Evolutionary conservation across 2,113 vertebrate genomes (phyloP).

Genomic region (Fulmarus glacialis): DNA sequence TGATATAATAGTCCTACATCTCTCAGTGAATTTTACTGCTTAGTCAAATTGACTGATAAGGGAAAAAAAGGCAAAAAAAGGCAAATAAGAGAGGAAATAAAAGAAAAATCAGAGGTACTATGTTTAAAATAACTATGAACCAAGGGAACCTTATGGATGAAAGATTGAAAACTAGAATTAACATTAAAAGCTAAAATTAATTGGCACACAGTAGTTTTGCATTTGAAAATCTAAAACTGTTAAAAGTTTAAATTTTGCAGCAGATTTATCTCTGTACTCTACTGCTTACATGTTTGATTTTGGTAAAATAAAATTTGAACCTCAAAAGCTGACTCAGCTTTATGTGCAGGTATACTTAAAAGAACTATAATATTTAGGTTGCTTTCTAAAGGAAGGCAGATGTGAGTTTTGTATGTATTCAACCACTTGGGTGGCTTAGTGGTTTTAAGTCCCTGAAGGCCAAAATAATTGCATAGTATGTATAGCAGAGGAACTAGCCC

Average conservation of each 20-base stretch:
- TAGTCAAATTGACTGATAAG: neutral
- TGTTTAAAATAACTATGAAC: neutral
- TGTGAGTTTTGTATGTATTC: conserved; percentile 1
- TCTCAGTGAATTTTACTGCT: neutral
- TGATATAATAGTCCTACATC: neutral
- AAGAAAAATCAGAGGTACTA: neutral
- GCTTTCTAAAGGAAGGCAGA: conserved; percentile 29
- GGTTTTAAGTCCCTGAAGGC: conserved; percentile 38
- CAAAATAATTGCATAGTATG: neutral
- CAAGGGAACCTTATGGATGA: neutral
- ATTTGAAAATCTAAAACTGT: neutral
- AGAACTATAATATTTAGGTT: conserved; percentile 27
- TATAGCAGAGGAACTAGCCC: neutral
- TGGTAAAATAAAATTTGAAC: neutral
- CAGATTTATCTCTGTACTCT: neutral
- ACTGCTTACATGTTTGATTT: neutral
- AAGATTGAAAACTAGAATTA: neutral
- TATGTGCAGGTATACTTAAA: conserved; percentile 26
- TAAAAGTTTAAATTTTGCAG: neutral
- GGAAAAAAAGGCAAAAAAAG: neutral
- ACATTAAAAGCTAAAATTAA: neutral
- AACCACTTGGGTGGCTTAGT: conserved; percentile 53
- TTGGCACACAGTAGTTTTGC: neutral
- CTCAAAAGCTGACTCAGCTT: conserved; percentile 55
- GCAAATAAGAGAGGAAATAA: neutral